These are phyloP conservation scores for Pipistrellus kuhlii DNA, from an alignment of 2,797 vertebrate genomes.

Conservation along the genomic window DNA sequence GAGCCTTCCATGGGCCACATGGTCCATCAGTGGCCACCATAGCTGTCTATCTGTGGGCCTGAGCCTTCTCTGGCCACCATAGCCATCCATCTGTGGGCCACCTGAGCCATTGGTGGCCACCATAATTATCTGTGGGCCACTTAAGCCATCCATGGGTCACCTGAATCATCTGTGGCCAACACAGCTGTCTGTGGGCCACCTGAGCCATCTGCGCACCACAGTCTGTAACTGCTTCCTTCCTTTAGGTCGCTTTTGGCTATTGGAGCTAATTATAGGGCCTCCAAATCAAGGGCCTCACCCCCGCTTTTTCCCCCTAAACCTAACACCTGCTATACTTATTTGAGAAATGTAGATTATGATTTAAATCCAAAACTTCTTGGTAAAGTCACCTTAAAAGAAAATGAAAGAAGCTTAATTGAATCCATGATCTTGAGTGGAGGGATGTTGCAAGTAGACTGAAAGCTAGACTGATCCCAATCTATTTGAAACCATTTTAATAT, in stretches of 20 bases:
- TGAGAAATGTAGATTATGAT: not conserved
- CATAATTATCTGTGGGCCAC: fast-evolving
- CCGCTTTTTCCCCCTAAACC: not conserved
- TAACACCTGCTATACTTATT: not conserved
- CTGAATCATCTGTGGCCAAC: not conserved
- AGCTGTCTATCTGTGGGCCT: not conserved
- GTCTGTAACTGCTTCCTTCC: not conserved
- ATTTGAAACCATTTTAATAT: not conserved
- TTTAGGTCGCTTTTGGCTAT: not conserved
- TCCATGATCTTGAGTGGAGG: not conserved
- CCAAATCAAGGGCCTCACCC: not conserved
- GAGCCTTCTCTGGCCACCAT: not conserved
- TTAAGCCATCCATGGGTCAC: not conserved
- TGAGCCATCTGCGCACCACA: not conserved
- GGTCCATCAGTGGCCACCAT: no score
- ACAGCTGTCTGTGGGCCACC: not conserved
- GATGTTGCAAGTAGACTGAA: not conserved
- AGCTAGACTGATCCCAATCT: not conserved
- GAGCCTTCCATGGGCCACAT: not conserved
- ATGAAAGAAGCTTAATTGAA: not conserved
- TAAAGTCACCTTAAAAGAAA: not conserved
- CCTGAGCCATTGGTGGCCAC: not conserved
- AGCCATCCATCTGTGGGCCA: not conserved
- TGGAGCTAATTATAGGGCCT: not conserved
- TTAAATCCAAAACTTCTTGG: not conserved